phyloP scores from a whole-genome alignment of 2,113 vertebrate species.

The Ctenomys sociabilis region DNA sequence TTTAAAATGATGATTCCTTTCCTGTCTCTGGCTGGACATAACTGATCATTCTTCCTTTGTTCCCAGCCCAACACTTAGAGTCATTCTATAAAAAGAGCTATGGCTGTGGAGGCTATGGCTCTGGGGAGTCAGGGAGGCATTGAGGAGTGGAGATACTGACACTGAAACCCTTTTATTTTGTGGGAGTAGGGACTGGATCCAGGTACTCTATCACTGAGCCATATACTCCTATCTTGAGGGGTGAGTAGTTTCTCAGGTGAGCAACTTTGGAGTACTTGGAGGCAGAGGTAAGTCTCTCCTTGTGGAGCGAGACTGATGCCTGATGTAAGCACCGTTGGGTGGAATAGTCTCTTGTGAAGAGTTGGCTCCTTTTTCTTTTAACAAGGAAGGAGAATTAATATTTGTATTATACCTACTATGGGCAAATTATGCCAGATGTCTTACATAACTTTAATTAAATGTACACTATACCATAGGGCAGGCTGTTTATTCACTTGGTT shows the following conservation, averaged over 20 bases:
- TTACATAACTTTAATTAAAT: constrained; percentile 24
- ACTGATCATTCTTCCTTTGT: neutral
- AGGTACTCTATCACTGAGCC: neutral
- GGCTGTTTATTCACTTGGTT: neutral
- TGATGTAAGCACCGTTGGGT: fast-evolving
- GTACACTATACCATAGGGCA: neutral
- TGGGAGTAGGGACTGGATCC: neutral
- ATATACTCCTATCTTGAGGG: neutral
- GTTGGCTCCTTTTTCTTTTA: neutral
- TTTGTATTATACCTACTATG: neutral
- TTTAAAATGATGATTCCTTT: neutral
- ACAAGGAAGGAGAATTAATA: neutral
- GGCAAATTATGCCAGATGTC: neutral
- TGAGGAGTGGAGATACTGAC: neutral
- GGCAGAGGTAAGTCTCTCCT: fast-evolving
- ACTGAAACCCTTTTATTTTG: neutral
- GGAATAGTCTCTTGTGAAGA: neutral
- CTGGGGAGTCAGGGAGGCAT: neutral
- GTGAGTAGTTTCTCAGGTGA: neutral
- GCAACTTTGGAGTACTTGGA: too few species aligned
- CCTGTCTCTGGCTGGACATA: neutral
- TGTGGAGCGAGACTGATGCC: fast-evolving
- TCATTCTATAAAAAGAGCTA: neutral
- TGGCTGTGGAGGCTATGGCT: neutral
- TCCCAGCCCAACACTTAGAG: neutral